A percentile compares a stretch with the other conserved stretches of the same genome.
Conservation (phyloP, 2,113 vertebrate species). For the Egretta garzetta region DNA sequence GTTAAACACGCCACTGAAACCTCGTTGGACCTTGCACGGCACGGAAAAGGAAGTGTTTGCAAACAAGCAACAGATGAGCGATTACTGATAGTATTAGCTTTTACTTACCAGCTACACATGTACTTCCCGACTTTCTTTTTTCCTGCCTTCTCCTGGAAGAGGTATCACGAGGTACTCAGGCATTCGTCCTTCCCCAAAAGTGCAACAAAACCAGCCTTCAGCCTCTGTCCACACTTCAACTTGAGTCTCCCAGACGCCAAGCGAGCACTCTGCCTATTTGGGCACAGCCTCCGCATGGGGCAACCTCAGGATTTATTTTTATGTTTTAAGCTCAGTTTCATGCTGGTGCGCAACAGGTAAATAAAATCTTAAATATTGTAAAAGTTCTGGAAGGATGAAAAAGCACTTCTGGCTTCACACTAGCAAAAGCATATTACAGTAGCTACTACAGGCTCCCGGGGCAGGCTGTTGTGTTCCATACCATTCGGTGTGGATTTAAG, state of each 20-base stretch:
- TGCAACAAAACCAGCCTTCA: rapidly evolving
- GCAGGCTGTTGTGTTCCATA: neutral
- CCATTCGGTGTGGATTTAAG: too few species aligned
- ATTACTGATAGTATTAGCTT: neutral
- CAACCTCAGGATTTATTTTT: neutral
- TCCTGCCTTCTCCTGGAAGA: neutral
- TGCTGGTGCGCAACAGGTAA: neutral
- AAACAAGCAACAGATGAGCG: neutral
- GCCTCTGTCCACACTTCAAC: neutral
- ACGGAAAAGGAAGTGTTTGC: rapidly evolving
- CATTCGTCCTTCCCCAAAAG: neutral
- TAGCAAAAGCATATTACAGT: neutral
- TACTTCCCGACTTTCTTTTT: neutral
- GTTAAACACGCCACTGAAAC: neutral
- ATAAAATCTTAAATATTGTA: neutral
- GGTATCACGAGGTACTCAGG: neutral
- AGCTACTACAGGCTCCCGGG: neutral
- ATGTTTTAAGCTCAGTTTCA: neutral
- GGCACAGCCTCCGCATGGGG: neutral
- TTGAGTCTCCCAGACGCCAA: rapidly evolving
- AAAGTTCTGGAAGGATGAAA: neutral
- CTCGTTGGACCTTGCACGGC: rapidly evolving
- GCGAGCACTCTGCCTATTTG: rapidly evolving
- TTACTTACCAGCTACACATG: neutral
- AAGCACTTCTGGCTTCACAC: neutral